phyloP scores from a whole-genome alignment of 2,888 invertebrate genomes.

The Rutpela maculata region DNA sequence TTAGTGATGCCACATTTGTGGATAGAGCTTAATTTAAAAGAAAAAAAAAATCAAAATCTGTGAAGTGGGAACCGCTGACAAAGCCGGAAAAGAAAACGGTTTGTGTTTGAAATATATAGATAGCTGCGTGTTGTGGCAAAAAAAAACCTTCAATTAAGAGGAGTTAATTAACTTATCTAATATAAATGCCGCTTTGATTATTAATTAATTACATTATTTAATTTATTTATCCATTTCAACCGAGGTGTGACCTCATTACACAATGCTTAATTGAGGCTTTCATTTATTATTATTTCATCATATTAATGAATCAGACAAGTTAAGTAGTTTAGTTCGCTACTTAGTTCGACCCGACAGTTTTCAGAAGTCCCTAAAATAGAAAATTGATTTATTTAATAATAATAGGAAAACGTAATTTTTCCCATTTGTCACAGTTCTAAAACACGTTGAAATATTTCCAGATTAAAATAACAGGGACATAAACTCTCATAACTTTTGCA shows the following conservation, averaged over 20 bases:
- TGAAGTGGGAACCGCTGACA: too few species aligned
- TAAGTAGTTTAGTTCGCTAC: not conserved
- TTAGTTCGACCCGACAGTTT: not conserved
- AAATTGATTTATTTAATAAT: not conserved
- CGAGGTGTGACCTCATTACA: conserved; percentile 29
- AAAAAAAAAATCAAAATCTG: too few species aligned
- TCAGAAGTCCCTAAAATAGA: not conserved
- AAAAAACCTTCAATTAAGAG: not conserved
- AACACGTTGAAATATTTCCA: not conserved
- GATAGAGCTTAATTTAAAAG: too few species aligned
- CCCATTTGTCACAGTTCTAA: not conserved
- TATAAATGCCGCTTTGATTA: not conserved
- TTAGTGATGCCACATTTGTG: too few species aligned
- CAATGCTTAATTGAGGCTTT: conserved; percentile 31
- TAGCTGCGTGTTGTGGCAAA: not conserved
- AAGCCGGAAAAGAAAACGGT: too few species aligned
- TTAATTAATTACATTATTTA: conserved; percentile 31
- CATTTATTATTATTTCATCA: conserved; percentile 26
- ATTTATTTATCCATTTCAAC: conserved; percentile 18
- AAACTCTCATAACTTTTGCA: not conserved
- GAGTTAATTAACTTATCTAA: not conserved
- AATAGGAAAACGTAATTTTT: not conserved
- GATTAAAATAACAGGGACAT: not conserved
- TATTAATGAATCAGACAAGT: conserved; percentile 24
- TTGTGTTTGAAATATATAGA: too few species aligned